A percentile compares a stretch with the other conserved stretches of the same genome.
These are phyloP conservation scores for Dromococcyx pavoninus DNA, from an alignment of 2,797 vertebrate species.

Conservation along the genomic window DNA sequence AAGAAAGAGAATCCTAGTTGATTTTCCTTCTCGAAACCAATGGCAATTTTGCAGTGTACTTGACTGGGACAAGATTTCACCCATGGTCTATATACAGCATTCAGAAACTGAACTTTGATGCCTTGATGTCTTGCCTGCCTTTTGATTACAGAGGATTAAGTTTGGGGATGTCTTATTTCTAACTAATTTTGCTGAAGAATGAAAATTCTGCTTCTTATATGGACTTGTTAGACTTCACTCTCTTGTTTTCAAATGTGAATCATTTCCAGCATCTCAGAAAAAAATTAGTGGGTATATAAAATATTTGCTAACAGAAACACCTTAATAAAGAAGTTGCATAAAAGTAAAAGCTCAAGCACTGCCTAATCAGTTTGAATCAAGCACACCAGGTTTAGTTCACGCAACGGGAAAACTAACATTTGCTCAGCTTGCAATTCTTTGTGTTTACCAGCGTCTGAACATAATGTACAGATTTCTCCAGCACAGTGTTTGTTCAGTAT, in stretches of 20 bases:
- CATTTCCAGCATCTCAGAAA: not conserved
- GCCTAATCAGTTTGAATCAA: slow-evolving; percentile 40
- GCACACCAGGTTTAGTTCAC: slow-evolving; percentile 41
- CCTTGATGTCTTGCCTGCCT: not conserved
- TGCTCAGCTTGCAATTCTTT: slow-evolving; percentile 23
- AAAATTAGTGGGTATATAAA: not conserved
- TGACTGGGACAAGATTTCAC: not conserved
- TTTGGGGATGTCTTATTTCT: not conserved
- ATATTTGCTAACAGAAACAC: not conserved
- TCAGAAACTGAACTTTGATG: not conserved
- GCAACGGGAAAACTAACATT: slow-evolving; percentile 61
- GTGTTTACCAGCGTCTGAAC: slow-evolving; percentile 22
- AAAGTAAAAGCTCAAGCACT: slow-evolving; percentile 13
- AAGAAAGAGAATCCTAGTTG: not conserved
- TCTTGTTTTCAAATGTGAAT: not conserved
- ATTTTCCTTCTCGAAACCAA: not conserved
- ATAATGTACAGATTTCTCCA: slow-evolving; percentile 13
- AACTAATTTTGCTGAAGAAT: not conserved
- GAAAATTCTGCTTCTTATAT: not conserved
- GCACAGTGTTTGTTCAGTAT: slow-evolving; percentile 10
- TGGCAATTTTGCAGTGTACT: not conserved
- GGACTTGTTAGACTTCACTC: not conserved
- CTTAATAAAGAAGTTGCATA: slow-evolving; percentile 10
- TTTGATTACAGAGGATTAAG: not conserved
- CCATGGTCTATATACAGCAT: not conserved